These are phyloP conservation scores for Sciurus vulgaris DNA, from an alignment of 2,797 vertebrate genomes.

Conservation along the genomic window DNA sequence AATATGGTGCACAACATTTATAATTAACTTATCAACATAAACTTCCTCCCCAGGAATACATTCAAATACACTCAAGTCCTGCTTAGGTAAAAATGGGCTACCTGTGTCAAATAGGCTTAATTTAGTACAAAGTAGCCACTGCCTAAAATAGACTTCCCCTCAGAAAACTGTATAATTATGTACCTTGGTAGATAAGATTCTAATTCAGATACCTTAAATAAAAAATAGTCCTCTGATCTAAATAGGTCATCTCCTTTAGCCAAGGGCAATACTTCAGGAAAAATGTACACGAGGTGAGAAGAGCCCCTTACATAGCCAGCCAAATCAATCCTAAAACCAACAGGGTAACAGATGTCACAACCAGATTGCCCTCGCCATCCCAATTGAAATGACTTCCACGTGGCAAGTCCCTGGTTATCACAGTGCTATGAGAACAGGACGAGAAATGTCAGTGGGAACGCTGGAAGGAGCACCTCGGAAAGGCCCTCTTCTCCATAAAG, in stretches of 20 bases:
- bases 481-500: background rate
- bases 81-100: conserved; percentile 36
- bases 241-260: conserved; percentile 30
- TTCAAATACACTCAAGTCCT: conserved; percentile 36
- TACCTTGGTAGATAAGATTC: conserved; percentile 11
- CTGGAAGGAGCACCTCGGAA: background rate
- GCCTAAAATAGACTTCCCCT: conserved; percentile 58
- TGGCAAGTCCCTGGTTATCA: background rate
- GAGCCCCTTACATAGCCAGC: background rate
- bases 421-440: background rate
- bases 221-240: conserved; percentile 41
- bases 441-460: background rate
- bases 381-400: background rate
- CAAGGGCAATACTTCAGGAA: conserved; percentile 27
- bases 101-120: conserved; percentile 41
- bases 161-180: conserved; percentile 21
- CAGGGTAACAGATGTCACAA: background rate
- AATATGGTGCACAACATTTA: conserved; percentile 25
- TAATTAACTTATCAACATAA: conserved; percentile 38
- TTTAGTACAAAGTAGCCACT: conserved; percentile 32
- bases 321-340: background rate
- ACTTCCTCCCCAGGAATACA: conserved; percentile 1
- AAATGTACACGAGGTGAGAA: background rate
- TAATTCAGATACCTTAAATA: conserved; percentile 29
- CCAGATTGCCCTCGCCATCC: background rate